These are phyloP conservation scores for Poecile atricapillus DNA, from an alignment of 2,113 vertebrate genomes.

Conservation along the genomic window DNA sequence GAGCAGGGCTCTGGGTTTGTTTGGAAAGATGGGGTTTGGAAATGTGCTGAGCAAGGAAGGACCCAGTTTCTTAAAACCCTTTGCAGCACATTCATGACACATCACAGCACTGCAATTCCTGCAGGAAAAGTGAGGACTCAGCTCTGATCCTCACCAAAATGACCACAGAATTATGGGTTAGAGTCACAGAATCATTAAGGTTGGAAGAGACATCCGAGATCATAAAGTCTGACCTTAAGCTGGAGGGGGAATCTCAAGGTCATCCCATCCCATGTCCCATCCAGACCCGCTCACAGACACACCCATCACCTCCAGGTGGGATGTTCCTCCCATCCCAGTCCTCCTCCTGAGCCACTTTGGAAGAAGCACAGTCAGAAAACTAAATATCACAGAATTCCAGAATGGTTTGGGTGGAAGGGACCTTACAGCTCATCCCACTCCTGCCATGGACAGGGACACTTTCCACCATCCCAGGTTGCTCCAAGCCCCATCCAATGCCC, in stretches of 20 bases:
- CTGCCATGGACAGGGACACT: accelerated
- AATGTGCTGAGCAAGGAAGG: background rate
- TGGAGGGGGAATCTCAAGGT: background rate
- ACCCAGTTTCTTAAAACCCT: background rate
- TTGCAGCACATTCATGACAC: accelerated
- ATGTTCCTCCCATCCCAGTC: background rate
- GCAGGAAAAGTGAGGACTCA: accelerated
- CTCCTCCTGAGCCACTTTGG: background rate
- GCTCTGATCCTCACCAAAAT: background rate
- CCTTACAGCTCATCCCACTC: background rate
- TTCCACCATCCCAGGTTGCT: background rate
- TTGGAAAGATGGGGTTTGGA: background rate
- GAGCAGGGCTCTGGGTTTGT: background rate
- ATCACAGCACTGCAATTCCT: background rate
- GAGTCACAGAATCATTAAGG: background rate
- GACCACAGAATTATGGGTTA: background rate
- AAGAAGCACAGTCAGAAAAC: accelerated
- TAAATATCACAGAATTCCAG: background rate
- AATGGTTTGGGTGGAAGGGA: background rate
- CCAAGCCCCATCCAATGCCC: background rate
- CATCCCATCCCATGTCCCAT: background rate
- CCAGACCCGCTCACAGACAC: background rate
- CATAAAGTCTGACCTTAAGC: background rate
- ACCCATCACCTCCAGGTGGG: background rate
- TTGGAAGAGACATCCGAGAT: background rate